Percentiles rank a stretch among this genome's conserved stretches.
Evolutionary conservation across 2,797 vertebrate species (phyloP).

Genomic region (Coilia nasus): DNA sequence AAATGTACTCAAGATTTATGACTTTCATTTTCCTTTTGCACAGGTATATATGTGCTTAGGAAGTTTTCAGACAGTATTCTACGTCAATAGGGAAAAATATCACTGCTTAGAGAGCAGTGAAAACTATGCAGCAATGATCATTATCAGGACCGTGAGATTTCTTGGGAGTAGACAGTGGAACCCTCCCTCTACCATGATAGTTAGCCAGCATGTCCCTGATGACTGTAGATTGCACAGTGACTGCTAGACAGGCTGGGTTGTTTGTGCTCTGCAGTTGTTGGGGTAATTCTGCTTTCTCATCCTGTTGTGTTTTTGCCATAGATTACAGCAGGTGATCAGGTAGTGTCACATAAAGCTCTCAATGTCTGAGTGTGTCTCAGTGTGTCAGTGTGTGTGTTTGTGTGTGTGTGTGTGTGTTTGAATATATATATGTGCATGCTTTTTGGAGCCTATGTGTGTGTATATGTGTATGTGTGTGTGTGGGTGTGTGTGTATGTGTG

Average conservation of each 20-base stretch:
- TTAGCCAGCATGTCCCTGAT: not conserved
- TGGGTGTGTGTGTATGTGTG: not conserved
- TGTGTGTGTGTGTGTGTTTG: too few species aligned
- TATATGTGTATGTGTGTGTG: not conserved
- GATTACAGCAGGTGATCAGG: conserved; percentile 7
- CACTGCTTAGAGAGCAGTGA: too few species aligned
- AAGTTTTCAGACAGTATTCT: too few species aligned
- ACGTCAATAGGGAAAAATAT: too few species aligned
- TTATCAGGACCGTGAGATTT: not conserved
- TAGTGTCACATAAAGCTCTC: not conserved
- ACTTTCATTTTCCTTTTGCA: too few species aligned
- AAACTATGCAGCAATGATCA: too few species aligned
- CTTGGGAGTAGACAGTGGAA: not conserved
- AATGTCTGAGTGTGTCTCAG: not conserved
- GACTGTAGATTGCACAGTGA: too few species aligned
- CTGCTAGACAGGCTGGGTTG: not conserved
- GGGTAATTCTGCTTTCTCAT: not conserved
- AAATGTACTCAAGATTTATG: too few species aligned
- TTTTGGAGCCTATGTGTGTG: not conserved
- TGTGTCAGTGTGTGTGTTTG: not conserved
- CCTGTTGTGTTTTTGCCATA: not conserved
- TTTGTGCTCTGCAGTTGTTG: not conserved
- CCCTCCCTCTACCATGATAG: not conserved
- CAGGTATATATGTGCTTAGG: too few species aligned
- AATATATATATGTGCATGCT: too few species aligned